A percentile compares a stretch with the other conserved stretches of the same genome.
These are phyloP conservation scores for Nyctereutes procyonoides DNA, from an alignment of 2,113 vertebrate genomes.

Conservation along the genomic window DNA sequence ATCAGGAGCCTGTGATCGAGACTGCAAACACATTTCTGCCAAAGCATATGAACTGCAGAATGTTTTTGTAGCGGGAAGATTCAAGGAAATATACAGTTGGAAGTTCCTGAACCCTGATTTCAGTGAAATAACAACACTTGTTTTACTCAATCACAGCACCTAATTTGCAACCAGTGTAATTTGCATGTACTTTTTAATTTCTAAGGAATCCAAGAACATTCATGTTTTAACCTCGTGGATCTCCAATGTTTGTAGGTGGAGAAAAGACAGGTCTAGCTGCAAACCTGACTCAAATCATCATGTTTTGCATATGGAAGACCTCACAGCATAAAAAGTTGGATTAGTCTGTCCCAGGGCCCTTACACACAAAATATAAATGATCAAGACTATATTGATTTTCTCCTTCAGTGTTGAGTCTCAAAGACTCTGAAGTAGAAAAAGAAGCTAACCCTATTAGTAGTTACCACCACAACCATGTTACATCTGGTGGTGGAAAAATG, in stretches of 20 bases:
- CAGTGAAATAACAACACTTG: not conserved
- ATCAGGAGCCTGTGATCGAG: not conserved
- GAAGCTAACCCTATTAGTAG: not conserved
- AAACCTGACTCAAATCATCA: not conserved
- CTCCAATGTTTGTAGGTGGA: not conserved
- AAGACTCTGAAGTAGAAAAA: not conserved
- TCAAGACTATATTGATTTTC: not conserved
- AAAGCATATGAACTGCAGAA: not conserved
- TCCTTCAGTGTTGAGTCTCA: not conserved
- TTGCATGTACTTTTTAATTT: not conserved
- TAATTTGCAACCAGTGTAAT: not conserved
- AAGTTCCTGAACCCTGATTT: not conserved
- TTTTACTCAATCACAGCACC: not conserved
- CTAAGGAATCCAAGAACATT: not conserved
- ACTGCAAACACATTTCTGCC: not conserved
- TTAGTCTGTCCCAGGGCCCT: not conserved
- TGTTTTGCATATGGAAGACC: not conserved
- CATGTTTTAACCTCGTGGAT: not conserved
- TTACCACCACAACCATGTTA: not conserved
- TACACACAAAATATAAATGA: not conserved
- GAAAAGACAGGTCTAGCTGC: not conserved
- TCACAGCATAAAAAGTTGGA: not conserved
- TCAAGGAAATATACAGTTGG: not conserved
- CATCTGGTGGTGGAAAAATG: not conserved
- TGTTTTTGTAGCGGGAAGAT: not conserved